Base-by-base conservation (phyloP, 1,140 invertebrate species). In the Trachymyrmex septentrionalis region DNA sequence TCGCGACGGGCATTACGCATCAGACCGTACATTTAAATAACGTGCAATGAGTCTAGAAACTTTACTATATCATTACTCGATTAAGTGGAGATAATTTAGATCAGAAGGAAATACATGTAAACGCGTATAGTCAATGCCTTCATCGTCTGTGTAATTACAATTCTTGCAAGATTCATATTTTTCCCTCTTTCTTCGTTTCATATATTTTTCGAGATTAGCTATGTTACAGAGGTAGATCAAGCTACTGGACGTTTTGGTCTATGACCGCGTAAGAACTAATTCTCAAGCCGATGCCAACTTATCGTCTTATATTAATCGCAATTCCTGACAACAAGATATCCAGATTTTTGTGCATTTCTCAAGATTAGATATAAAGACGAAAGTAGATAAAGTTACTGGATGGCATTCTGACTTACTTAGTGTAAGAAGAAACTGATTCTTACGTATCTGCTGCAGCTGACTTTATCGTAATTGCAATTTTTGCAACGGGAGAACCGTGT, bases 1-100 rank as follows among this genome's bases (percentile, higher is more conserved):
- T 81, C n/a, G 34, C n/a, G 55, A 84, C 12, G 80, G 55, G 4
- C 38, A 72, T 82, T 48, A 34, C 55, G 38, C 55, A 48, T 73
- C 67, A 12, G 19, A 10, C 67, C 4, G 4, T 44, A 48, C 34
- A 30, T 61, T 59, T 16, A 21, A 82, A 48, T 73, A 59, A 73
- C 53, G 38, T 16, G 55, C 34, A 34, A 48, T 14, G 19, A 38
- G 34, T 38, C 3, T 61, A 34, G 19, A 44, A 59, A 72, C 3
- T 27, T 57, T 34, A 57, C 21, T 34, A 30, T 7, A 34, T 44
- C 50, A 5, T 57, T 16, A 21, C 12, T 72, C 67, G 38, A 59
- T 30, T 69, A 81, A 57, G 9, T 44, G 3, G 34, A 27, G 19
- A 69, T 14, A 27, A 50, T 72, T 72, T 27, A 10, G 16, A 30